Base-by-base conservation (phyloP, 1,140 invertebrate species). In the Pectinophora gossypiella region DNA sequence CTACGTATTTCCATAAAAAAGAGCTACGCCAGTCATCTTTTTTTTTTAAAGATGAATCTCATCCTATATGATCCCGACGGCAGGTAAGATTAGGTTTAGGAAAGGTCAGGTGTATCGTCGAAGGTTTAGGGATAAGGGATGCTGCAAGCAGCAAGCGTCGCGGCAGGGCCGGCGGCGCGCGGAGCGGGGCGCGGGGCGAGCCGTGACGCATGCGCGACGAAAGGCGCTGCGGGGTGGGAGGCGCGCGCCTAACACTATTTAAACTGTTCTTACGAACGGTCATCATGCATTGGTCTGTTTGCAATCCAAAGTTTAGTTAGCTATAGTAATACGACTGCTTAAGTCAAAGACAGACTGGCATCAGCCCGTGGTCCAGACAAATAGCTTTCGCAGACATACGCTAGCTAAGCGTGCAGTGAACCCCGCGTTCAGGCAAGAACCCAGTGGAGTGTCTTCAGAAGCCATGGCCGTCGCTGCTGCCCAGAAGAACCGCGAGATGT, bases 401-500 rank as follows among this genome's bases (percentile, higher is more conserved):
- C 83, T 86, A 86, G 79, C 79, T 86, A 83, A 81, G 56, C 76
- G 82, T 77, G 82, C 85, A 85, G 87, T 87, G 85, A 83, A 79
- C 78, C 57, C 62, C 56, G 48, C 68, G 78, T 79, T 87, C 83
- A 87, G 87, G 84, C 82, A 71, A 54, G 55, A 62, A 55, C 50
- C 65, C 69, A 74, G 72, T 80, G 72, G 72, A 71, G 76, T 85
- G 75, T 73, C 57, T 46, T 68, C 53, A 64, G 64, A 74, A 76
- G 75, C 63, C 59, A 95, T 95, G 92, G 94, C 94, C 80, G 94
- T 96, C 72, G 94, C 94, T 80, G 94, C 94, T 79, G 95, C 95
- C 45, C 94, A 95, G 89, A 96, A 96, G 88, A 96, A 96, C 87
- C 93, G 95, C 80, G 95, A 96, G 87, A 95, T 96, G 93, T 96